Evolutionary conservation across 2,113 vertebrate species (phyloP), one percentile per base, ranked within the genome.

Genomic region (Boulengeromyrus knoepffleri): DNA sequence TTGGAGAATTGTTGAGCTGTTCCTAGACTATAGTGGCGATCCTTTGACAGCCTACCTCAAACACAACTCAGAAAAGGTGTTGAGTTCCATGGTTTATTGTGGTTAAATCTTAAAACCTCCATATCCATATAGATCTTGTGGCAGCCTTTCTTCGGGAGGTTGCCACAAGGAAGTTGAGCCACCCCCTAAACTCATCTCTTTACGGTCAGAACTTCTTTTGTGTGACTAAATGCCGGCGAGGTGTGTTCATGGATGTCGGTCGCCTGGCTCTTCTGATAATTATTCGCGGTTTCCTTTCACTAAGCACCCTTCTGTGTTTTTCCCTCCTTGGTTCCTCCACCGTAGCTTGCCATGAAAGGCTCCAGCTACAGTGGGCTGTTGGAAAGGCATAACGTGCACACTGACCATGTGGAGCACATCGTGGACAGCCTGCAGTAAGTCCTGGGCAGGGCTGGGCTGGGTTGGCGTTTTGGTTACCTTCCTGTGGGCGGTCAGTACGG

Each of bases 301-400:
- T 77, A 39, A 77, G 36, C 74, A 80, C 15, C 17, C 31, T 53
- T 39, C 21, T 87, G 24, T 53, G 5, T 87, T 90, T 7, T 92
- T 47, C 50, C 9, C 46, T 52, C 89, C 91, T 5, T 58, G 7
- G 13, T 91, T 92, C 46, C 91, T 92, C 90, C 93, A 17, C 90
- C 92, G 21, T 92, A 99, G 99, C 98, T 99, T 88, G 98, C 98
- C 9, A 92, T 99, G 95, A 99, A 98, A 92, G 98, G 98, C 84
- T 99, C 98, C 92, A 99, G 97, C 94, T 99, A 99, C 94, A 97
- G 94, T 87, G 99, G 99, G 87, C 96, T 99, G 74, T 94, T 99
- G 94, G 98, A 99, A 84, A 96, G 98, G 90, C 98, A 99, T 95
- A 96, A 96, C 93, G 97, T 99, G 93, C 99, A 99, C 94, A 98